Percentiles rank a stretch among this genome's conserved stretches.
Evolutionary conservation across 2,797 vertebrate species (phyloP).

Genomic region (Acrocephalus scirpaceus): DNA sequence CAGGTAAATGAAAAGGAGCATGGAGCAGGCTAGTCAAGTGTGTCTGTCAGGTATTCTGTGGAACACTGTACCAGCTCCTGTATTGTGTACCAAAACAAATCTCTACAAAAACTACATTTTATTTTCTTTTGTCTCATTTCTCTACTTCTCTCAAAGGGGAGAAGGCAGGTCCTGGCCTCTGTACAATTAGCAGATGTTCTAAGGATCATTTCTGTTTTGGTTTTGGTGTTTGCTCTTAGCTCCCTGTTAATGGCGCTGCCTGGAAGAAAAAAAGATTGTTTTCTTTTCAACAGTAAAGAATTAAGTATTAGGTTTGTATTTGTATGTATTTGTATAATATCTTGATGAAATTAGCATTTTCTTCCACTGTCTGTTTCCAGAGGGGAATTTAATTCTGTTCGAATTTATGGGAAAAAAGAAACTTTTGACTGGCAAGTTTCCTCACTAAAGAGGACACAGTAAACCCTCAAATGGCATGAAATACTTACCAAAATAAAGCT

Average conservation of each 20-base stretch:
- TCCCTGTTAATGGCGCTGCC: background rate
- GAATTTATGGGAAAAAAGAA: background rate
- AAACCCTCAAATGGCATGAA: background rate
- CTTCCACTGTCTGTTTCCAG: background rate
- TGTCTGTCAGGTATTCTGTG: background rate
- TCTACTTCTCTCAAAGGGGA: background rate
- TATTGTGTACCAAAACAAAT: background rate
- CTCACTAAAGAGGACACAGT: background rate
- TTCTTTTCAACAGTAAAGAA: background rate
- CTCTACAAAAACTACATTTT: background rate
- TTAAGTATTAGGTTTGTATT: background rate
- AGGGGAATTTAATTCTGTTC: background rate
- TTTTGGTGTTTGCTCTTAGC: background rate
- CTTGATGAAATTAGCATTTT: background rate
- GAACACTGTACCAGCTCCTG: background rate
- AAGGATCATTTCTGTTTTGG: background rate
- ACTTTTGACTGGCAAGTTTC: background rate
- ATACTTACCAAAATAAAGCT: conserved; percentile 4
- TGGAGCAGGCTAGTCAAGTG: background rate
- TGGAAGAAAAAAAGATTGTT: background rate
- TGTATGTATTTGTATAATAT: background rate
- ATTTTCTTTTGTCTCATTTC: background rate
- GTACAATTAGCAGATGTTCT: background rate
- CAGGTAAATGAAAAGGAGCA: background rate
- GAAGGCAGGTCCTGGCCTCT: background rate